phyloP scores from a whole-genome alignment of 2,797 vertebrate genomes.

The Rallus crepitans region DNA sequence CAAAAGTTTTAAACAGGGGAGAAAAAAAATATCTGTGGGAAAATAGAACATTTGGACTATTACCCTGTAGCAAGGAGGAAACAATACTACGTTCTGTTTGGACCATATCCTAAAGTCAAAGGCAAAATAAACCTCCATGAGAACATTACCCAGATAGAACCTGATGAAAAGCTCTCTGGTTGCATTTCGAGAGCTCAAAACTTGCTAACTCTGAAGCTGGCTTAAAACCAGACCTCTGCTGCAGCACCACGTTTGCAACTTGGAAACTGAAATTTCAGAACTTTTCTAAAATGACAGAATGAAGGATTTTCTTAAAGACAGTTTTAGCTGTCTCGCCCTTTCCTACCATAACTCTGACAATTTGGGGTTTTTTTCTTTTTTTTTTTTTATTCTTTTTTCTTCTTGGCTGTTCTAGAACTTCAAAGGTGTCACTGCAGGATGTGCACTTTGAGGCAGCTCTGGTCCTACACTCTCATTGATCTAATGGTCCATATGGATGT shows the following conservation, averaged over 20 bases:
- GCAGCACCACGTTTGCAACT: not conserved
- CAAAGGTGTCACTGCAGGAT: conserved; percentile 41
- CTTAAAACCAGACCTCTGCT: conserved; percentile 19
- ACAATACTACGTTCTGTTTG: not conserved
- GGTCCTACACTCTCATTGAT: conserved; percentile 46
- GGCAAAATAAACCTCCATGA: not conserved
- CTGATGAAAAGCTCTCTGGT: not conserved
- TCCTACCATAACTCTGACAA: conserved; percentile 38
- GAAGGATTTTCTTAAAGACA: not conserved
- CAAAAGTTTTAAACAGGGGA: not conserved
- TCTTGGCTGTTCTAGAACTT: conserved; percentile 51
- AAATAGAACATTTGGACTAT: not conserved
- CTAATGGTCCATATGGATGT: conserved; percentile 69
- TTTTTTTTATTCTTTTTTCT: not conserved
- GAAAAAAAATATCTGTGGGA: not conserved
- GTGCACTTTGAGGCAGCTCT: conserved; percentile 59
- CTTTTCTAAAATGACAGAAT: conserved; percentile 58
- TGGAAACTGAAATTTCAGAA: conserved; percentile 52
- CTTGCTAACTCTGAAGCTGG: not conserved
- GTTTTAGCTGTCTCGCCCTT: conserved; percentile 37
- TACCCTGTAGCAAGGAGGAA: not conserved
- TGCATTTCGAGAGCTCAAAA: not conserved
- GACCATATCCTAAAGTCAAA: not conserved
- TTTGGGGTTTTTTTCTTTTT: not conserved
- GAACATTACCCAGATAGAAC: not conserved